Base-by-base conservation (phyloP, 1,140 invertebrate species). In the Bombyx mandarina region DNA sequence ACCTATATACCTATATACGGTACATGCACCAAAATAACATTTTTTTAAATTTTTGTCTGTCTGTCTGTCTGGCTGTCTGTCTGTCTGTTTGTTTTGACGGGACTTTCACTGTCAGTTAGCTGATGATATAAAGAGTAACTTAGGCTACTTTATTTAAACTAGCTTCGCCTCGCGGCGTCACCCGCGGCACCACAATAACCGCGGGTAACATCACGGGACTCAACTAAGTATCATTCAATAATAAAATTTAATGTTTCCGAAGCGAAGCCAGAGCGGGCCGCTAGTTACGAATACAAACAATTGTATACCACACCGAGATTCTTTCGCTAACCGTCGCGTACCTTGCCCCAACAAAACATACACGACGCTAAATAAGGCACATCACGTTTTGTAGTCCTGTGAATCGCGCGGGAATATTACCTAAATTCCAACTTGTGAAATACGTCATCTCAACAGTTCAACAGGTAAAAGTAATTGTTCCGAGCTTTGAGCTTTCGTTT, bases 401-500 rank as follows among this genome's bases (percentile, higher is more conserved):
- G 61, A 61, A 65, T 57, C 61, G 62, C 61, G 43, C 62, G 44
- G 45, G 52, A 56, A 61, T 58, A 65, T 60, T 61, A 64, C 55
- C 58, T 51, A 56, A 60, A 61, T 65, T 68, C 60, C 45, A 51
- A 53, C 46, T 53, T 55, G 57, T 65, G 62, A 67, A 60, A 45
- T 57, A 57, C 58, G 57, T 61, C 60, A 58, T 62, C 60, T 62
- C 57, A 47, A 57, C 58, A 56, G 35, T 49, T 67, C 66, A 67
- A 67, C 66, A 67, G 62, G 66, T 67, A 64, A 67, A 62, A 64
- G 60, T 67, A 61, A 67, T 64, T 61, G 57, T 55, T 54, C 48
- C 8, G 57, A 58, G 56, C 43, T 44, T 10, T n/a, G 45, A 50
- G n/a, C 26, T 26, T 35, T 8, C 50, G 50, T 51, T 35, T 51